Evolutionary conservation across 2,888 invertebrate species (phyloP), one percentile per base, ranked within the genome.

Genomic region (Cantharis rustica): DNA sequence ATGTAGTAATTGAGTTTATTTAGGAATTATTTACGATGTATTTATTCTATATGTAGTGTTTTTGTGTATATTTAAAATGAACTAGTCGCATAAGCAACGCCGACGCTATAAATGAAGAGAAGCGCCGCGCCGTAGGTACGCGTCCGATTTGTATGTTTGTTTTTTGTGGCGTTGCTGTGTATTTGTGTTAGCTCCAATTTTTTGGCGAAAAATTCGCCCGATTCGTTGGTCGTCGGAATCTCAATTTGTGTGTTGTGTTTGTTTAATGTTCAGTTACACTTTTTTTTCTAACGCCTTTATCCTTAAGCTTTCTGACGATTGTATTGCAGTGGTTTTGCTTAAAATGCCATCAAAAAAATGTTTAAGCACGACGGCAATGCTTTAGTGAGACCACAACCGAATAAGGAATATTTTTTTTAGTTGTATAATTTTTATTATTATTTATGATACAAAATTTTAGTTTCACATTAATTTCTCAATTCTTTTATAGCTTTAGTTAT

Each of bases 21-120:
- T 80, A 81, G 75, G 71, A 78, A 80, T 83, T 79, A 81, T 83
- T 83, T 80, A 80, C 76, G 76, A 81, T 83, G 82, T 84, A 84
- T 84, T 84, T 84, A 76, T 83, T 77, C 31, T 81, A 84, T 83
- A 82, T 87, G 87, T 88, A 88, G 88, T 87, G 86, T 86, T 87
- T 66, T 86, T 86, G 86, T 88, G 87, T 87, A 86, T 83, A 81
- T 83, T 81, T 81, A 80, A 81, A 79, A 80, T 79, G 76, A 78
- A 79, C 74, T 76, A 76, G 79, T 79, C 76, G 73, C 79, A 79
- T 83, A 79, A 78, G 85, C 85, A 85, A 85, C 83, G 83, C 83
- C 82, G 77, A 78, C 78, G 79, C 79, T 80, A 71, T 79, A 75
- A 75, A 72, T 79, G 74, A 77, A 69, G 76, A 73, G 71, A 73